A percentile compares a stretch with the other conserved stretches of the same genome.
Evolutionary conservation across 2,888 invertebrate genomes (phyloP).

Genomic region (Ichneumoninae sp.): DNA sequence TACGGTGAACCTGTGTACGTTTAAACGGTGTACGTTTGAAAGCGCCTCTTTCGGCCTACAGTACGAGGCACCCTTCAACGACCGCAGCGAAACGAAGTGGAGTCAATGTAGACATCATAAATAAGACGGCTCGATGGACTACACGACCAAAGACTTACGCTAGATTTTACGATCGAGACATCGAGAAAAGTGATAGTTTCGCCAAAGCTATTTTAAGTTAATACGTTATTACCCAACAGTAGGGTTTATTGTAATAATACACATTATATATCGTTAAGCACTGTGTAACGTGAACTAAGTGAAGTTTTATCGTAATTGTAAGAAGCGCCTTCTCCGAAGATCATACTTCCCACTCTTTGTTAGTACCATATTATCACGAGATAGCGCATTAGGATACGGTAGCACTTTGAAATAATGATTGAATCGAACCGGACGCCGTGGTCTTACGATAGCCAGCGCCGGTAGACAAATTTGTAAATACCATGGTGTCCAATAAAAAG

Average conservation of each 20-base stretch:
- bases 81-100: constrained; percentile 69
- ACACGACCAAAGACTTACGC: constrained; percentile 68
- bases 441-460: neutral
- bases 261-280: constrained; percentile 13
- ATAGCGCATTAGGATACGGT: constrained; percentile 46
- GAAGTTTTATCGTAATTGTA: constrained; percentile 42
- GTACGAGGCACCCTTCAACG: constrained; percentile 70
- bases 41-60: constrained; percentile 44
- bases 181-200: constrained; percentile 38
- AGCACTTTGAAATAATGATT: constrained; percentile 53
- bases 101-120: constrained; percentile 65
- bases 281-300: constrained; percentile 35
- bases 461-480: neutral
- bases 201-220: constrained; percentile 45
- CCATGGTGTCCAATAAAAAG: too few relatives aligned
- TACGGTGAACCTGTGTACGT: too few relatives aligned
- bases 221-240: neutral
- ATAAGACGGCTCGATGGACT: constrained; percentile 70
- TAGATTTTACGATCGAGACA: constrained; percentile 53
- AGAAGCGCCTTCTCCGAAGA: constrained; percentile 55
- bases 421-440: constrained; percentile 33
- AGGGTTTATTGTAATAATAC: constrained; percentile 25
- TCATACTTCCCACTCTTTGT: constrained; percentile 41
- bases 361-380: constrained; percentile 29
- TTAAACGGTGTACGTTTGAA: too few relatives aligned